Percentiles rank a stretch among this genome's conserved stretches.
phyloP scores from a whole-genome alignment of 1,140 invertebrate genomes.

The Calephelis virginiensis region DNA sequence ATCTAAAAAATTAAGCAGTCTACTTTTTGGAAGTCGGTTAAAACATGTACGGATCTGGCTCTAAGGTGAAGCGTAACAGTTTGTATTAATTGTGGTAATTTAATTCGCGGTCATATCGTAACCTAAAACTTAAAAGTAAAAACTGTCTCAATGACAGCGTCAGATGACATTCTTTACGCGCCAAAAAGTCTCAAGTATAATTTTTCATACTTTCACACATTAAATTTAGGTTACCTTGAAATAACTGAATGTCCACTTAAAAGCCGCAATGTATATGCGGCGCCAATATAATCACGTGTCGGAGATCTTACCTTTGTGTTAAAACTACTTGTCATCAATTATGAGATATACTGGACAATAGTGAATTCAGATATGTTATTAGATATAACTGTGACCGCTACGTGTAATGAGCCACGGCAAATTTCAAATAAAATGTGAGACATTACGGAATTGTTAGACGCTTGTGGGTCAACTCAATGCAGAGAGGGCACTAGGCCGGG shows the following conservation, averaged over 20 bases:
- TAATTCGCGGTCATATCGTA: too few relatives aligned
- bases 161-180: too few relatives aligned
- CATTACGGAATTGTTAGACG: constrained; percentile 66
- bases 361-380: constrained; percentile 46
- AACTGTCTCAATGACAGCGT: too few relatives aligned
- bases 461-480: constrained; percentile 62
- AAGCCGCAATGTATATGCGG: constrained; percentile 4
- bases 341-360: constrained; percentile 38
- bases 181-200: too few relatives aligned
- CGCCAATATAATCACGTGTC: constrained; percentile 21
- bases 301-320: constrained; percentile 11
- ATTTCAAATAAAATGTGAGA: constrained; percentile 64
- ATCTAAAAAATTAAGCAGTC: too few relatives aligned
- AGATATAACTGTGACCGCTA: constrained; percentile 55
- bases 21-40: too few relatives aligned
- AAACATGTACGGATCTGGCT: too few relatives aligned
- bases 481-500: constrained; percentile 74
- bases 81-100: too few relatives aligned
- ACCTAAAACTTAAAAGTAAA: too few relatives aligned
- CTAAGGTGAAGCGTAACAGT: too few relatives aligned
- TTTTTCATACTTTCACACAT: not conserved
- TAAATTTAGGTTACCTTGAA: not conserved
- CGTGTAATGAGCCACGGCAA: constrained; percentile 54
- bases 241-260: not conserved
- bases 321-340: constrained; percentile 34